Conservation (phyloP, 2,113 vertebrate species). For the Paramormyrops kingsleyae region DNA sequence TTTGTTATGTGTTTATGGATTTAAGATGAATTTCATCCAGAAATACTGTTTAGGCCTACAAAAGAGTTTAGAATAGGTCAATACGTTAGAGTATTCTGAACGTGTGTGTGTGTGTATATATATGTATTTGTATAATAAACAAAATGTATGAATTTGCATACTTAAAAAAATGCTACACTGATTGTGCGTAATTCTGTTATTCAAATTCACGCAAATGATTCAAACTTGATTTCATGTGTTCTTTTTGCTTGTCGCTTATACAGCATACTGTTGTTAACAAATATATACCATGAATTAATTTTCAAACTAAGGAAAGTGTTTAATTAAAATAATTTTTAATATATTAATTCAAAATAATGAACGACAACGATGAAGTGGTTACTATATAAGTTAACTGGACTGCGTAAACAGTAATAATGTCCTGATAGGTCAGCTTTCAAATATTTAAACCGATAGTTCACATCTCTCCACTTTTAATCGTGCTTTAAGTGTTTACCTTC, state of each 20-base stretch:
- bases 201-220: background rate
- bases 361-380: background rate
- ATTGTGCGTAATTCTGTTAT: background rate
- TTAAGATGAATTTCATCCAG: background rate
- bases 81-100: background rate
- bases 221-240: background rate
- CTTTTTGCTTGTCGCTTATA: background rate
- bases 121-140: background rate
- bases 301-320: background rate
- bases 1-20: background rate
- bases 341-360: background rate
- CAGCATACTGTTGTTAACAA: background rate
- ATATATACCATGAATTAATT: background rate
- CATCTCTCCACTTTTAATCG: background rate
- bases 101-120: no score
- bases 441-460: background rate
- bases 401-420: background rate
- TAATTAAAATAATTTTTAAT: background rate
- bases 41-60: background rate
- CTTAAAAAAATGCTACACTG: background rate
- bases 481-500: background rate
- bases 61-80: no score
- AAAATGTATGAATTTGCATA: background rate
- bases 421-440: background rate
- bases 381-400: background rate